Evolutionary conservation across 1,140 invertebrate species (phyloP).

Genomic region (Contarinia nasturtii): DNA sequence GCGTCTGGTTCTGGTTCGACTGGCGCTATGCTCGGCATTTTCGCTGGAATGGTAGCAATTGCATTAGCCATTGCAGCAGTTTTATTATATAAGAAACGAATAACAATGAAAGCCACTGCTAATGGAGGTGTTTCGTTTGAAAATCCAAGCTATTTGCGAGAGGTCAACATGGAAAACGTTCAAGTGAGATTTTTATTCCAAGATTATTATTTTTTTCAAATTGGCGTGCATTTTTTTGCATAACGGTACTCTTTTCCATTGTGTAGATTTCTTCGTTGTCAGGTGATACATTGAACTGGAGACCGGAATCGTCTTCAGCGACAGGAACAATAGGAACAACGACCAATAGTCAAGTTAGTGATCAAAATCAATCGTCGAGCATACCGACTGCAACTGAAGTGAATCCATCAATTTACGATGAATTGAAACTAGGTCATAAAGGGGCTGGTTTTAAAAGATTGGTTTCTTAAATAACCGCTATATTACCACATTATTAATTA

Average conservation of each 20-base stretch:
- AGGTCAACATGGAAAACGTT: constrained; percentile 48
- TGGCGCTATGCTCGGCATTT: constrained; percentile 40
- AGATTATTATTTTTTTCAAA: too few species aligned
- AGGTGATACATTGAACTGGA: constrained; percentile 11
- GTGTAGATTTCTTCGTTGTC: constrained; percentile 11
- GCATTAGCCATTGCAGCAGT: constrained; percentile 37
- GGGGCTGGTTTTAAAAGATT: constrained; percentile 59
- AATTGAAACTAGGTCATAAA: constrained; percentile 56
- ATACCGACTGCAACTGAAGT: constrained; percentile 32
- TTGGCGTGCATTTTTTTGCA: too few species aligned
- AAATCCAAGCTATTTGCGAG: constrained; percentile 65
- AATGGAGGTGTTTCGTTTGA: constrained; percentile 54
- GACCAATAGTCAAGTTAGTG: constrained; percentile 14
- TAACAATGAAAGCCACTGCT: constrained; percentile 30
- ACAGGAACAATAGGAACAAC: constrained; percentile 32
- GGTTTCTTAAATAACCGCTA: constrained; percentile 28
- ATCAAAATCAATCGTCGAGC: background rate
- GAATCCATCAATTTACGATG: constrained; percentile 54
- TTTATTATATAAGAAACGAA: constrained; percentile 43
- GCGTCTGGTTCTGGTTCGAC: constrained; percentile 29
- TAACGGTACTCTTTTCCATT: too few species aligned
- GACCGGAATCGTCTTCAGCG: constrained; percentile 23
- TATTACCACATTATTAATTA: too few species aligned
- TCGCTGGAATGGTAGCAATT: constrained; percentile 42
- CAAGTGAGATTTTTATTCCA: constrained; percentile 44